Conservation (phyloP, 2,797 vertebrate genomes). For the Notoglanidium macrostoma region DNA sequence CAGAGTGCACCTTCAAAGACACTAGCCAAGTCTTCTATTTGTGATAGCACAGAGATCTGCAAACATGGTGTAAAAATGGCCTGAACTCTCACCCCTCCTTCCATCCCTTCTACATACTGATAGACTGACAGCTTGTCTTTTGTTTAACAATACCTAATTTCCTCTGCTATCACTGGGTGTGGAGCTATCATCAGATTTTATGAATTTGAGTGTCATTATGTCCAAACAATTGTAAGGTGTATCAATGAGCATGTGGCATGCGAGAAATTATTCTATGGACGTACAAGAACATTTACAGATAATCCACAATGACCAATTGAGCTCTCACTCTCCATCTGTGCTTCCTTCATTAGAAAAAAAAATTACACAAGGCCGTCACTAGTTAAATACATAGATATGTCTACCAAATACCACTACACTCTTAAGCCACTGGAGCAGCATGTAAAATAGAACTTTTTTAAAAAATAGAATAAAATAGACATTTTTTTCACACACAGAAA, state of each 20-base stretch:
- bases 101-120: background rate
- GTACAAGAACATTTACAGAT: slow-evolving; percentile 32
- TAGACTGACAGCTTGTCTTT: slow-evolving; percentile 26
- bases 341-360: slow-evolving; percentile 32
- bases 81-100: slow-evolving; percentile 30
- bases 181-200: slow-evolving; percentile 60
- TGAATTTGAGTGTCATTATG: slow-evolving; percentile 55
- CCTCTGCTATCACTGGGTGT: slow-evolving; percentile 51
- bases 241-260: slow-evolving; percentile 69
- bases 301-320: slow-evolving; percentile 15
- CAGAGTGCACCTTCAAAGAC: slow-evolving; percentile 55
- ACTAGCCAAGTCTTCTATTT: slow-evolving; percentile 19
- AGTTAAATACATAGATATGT: slow-evolving; percentile 9
- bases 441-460: background rate
- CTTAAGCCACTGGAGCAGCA: background rate
- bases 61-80: slow-evolving; percentile 33
- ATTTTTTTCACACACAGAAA: background rate
- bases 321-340: slow-evolving; percentile 56
- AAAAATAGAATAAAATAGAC: background rate
- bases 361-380: background rate
- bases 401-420: background rate
- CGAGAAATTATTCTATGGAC: slow-evolving; percentile 50
- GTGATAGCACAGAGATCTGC: slow-evolving; percentile 31
- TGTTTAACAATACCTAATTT: slow-evolving; percentile 42
- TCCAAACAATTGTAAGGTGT: slow-evolving; percentile 61